phyloP scores from a whole-genome alignment of 2,888 invertebrate genomes.

The Margaritifera margaritifera region DNA sequence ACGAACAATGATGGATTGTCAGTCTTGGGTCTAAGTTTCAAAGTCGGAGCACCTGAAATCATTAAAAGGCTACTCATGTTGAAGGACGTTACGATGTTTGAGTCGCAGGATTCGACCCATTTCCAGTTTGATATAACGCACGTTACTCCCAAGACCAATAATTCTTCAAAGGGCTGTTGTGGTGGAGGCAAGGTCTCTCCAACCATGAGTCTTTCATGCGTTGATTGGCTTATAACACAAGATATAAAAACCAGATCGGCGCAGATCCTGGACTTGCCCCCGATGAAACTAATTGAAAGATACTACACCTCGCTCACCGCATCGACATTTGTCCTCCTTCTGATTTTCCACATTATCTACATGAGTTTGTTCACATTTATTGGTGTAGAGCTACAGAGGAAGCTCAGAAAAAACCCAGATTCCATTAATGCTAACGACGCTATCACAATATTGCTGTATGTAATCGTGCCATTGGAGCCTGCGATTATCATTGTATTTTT shows the following conservation, averaged over 20 bases:
- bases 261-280: conserved; percentile 61
- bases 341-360: conserved; percentile 64
- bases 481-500: conserved; percentile 47
- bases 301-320: conserved; percentile 63
- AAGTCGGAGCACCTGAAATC: conserved; percentile 54
- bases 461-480: conserved; percentile 55
- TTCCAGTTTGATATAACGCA: conserved; percentile 62
- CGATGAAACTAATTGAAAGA: conserved; percentile 58
- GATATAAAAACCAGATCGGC: conserved; percentile 53
- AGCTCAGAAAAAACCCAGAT: conserved; percentile 31
- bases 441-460: conserved; percentile 42
- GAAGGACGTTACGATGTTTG: conserved; percentile 55
- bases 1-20: conserved; percentile 55
- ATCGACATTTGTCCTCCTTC: conserved; percentile 59
- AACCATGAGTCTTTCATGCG: conserved; percentile 39
- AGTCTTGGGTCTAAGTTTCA: conserved; percentile 59
- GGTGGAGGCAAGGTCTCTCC: conserved; percentile 15
- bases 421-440: conserved; percentile 26
- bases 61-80: conserved; percentile 57
- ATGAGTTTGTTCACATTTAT: conserved; percentile 63
- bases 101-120: conserved; percentile 11
- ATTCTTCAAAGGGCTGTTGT: conserved; percentile 26
- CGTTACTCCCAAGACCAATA: conserved; percentile 54
- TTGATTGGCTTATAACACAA: conserved; percentile 62
- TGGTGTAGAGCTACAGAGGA: conserved; percentile 41